These are phyloP conservation scores for Cabera pusaria DNA, from an alignment of 2,888 invertebrate species.

Conservation along the genomic window DNA sequence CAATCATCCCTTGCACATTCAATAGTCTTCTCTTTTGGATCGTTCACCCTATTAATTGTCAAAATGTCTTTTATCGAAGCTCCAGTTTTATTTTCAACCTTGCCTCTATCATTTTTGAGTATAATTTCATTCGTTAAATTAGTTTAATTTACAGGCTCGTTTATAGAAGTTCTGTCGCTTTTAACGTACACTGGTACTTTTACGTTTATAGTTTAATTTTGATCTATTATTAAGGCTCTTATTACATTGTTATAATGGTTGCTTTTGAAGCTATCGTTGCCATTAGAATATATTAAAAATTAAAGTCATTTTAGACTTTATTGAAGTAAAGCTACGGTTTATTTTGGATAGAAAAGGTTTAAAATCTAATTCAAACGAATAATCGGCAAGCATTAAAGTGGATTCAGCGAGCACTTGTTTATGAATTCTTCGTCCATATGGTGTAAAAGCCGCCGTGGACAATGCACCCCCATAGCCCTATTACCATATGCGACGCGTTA, in stretches of 20 bases:
- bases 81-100: conserved; percentile 34
- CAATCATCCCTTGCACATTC: conserved; percentile 71
- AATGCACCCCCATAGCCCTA: conserved; percentile 72
- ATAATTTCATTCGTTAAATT: conserved; percentile 25
- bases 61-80: conserved; percentile 47
- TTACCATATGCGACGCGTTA: conserved; percentile 81
- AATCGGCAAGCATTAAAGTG: conserved; percentile 63
- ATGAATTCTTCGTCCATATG: conserved; percentile 80
- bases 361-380: conserved; percentile 44
- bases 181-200: conserved; percentile 57
- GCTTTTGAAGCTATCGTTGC: conserved; percentile 24
- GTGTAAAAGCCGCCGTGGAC: conserved; percentile 76
- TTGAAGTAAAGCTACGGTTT: conserved; percentile 29
- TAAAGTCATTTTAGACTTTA: conserved; percentile 35
- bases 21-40: conserved; percentile 65
- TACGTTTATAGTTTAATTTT: conserved; percentile 30
- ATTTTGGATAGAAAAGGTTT: conserved; percentile 21
- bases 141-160: conserved; percentile 52
- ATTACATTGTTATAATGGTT: conserved; percentile 20
- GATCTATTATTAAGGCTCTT: conserved; percentile 36
- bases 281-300: conserved; percentile 16
- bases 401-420: conserved; percentile 77
- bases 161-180: conserved; percentile 58
- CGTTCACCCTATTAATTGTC: conserved; percentile 77
- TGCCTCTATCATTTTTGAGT: conserved; percentile 24